Percentiles rank a stretch among this genome's conserved stretches.
Evolutionary conservation across 53 echinoderm and acorn worm genomes (phyloP).

Genomic region (Apostichopus leukothele): DNA sequence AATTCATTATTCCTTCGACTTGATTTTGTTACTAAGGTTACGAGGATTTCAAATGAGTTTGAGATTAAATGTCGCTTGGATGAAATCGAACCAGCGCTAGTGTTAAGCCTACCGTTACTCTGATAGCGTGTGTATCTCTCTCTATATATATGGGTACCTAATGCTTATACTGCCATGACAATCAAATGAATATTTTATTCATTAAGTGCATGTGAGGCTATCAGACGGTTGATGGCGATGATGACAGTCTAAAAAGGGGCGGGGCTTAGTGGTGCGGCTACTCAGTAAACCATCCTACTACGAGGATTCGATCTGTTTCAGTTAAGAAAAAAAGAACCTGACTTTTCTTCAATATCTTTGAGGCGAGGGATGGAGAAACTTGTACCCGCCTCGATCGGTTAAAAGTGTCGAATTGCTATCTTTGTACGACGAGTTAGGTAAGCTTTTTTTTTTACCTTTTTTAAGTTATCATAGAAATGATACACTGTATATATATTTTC

Average conservation of each 20-base stretch:
- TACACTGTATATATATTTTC: too few relatives aligned
- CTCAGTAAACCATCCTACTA: background rate
- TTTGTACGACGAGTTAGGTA: background rate
- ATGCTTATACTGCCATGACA: too few relatives aligned
- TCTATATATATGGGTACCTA: too few relatives aligned
- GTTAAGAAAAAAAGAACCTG: background rate
- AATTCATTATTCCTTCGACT: slow-evolving; percentile 25
- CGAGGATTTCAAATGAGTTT: slow-evolving; percentile 40
- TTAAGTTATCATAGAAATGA: too few relatives aligned
- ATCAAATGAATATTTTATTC: slow-evolving; percentile 11
- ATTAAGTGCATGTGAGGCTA: background rate
- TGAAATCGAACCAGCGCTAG: slow-evolving; percentile 10
- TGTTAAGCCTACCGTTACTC: slow-evolving; percentile 1
- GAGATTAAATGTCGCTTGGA: slow-evolving; percentile 36
- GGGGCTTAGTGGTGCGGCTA: background rate
- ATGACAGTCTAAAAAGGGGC: background rate
- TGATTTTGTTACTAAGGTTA: slow-evolving; percentile 41
- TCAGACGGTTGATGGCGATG: background rate
- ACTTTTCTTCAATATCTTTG: slow-evolving; percentile 11
- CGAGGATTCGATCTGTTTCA: background rate
- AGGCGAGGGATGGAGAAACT: slow-evolving; percentile 20
- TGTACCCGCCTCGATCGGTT: background rate
- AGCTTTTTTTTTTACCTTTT: background rate
- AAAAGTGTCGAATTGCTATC: background rate
- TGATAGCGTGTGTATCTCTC: background rate